Base-by-base conservation (phyloP, 2,113 vertebrate species). In the Actenoides lindsayi region DNA sequence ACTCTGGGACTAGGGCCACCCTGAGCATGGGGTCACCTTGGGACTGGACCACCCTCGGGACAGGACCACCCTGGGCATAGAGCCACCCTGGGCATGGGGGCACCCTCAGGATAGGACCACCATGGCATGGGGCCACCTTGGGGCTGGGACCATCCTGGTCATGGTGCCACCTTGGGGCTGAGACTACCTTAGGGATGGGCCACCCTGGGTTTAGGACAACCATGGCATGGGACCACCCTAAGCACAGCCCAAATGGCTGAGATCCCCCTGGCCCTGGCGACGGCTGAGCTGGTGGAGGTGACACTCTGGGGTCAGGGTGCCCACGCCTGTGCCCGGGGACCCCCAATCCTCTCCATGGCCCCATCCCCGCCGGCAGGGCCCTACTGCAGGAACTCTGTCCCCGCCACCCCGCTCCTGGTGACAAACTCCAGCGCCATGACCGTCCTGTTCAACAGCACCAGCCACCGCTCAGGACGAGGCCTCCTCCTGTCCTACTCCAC, bases 401-500 rank as follows among this genome's bases (percentile, higher is more conserved):
- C 94, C 13, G 25, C 93, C 13, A 30, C 93, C 84, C 96, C 64
- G 11, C 98, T 97, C 56, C 80, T 99, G 94, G 94, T 96, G 42
- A 83, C 98, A 10, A 96, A 95, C 89, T 98, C 97, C 94, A 98
- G 97, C 62, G 80, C 98, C 27, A 91, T 98, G 87, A 98, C 96
- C 4, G 42, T 99, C 93, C 97, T 92, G 24, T 99, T 99, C 97
- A 97, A 94, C 93, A 98, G 98, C 17, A 97, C 97, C 37, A 97
- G 95, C 21, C 99, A 99, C 91, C 98, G 87, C 67, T 99, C 98
- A 0, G 99, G 99, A 53, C 97, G 99, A 51, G 99, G 99, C 28
- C 98, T 99, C 89, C 97, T 99, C 14, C 96, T 99, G 39, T 99
- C 99, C 67, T 99, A 99, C 2, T 96, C 98, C 91, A 98, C 98